These are phyloP conservation scores for Parotocinclus haroldoi DNA, from an alignment of 2,797 vertebrate species.

Conservation along the genomic window DNA sequence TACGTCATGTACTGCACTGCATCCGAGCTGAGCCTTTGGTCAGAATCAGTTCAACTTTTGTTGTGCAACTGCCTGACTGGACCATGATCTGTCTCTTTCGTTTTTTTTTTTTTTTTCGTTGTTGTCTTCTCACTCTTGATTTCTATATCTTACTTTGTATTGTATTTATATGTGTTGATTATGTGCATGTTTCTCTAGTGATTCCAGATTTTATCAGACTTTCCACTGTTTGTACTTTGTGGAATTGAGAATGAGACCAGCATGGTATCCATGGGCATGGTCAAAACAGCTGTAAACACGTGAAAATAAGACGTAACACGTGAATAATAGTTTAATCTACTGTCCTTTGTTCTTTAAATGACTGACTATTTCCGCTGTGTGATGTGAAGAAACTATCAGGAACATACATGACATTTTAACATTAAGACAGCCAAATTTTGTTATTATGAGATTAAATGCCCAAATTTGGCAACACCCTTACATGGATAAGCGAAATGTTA, in stretches of 20 bases:
- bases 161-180: conserved; percentile 86
- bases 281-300: conserved; percentile 40
- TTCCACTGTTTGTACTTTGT: conserved; percentile 81
- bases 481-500: conserved; percentile 23
- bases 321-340: conserved; percentile 26
- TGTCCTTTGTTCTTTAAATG: conserved; percentile 29
- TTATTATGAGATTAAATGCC: conserved; percentile 36
- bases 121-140: conserved; percentile 63
- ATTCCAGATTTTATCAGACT: conserved; percentile 82
- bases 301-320: conserved; percentile 20
- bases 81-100: conserved; percentile 75
- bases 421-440: conserved; percentile 31
- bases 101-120: conserved; percentile 71
- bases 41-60: conserved; percentile 82
- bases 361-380: not conserved
- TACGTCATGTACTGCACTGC: conserved; percentile 89
- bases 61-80: conserved; percentile 87
- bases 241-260: conserved; percentile 55
- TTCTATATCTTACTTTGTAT: conserved; percentile 88
- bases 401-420: not conserved
- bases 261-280: conserved; percentile 56
- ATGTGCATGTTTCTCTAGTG: conserved; percentile 86
- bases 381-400: too few species aligned
- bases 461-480: conserved; percentile 34
- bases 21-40: conserved; percentile 91